These are phyloP conservation scores for Ditylenchus dipsaci DNA, from an alignment of 1,140 invertebrate genomes.

Conservation along the genomic window DNA sequence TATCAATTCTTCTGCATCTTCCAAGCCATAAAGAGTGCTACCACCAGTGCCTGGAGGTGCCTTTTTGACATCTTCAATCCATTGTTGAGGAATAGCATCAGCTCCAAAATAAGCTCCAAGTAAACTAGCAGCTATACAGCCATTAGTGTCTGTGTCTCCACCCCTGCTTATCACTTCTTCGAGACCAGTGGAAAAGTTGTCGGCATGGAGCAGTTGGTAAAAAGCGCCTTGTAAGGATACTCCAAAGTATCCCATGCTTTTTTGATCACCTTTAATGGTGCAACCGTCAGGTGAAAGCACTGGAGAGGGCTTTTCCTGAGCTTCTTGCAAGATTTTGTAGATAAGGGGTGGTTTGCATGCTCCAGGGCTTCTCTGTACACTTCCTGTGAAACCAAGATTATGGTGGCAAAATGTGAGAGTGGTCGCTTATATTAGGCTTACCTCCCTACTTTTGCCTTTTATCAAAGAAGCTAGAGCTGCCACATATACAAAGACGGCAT, in stretches of 20 bases:
- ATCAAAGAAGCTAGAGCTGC: constrained; percentile 15
- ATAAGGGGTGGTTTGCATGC: background rate
- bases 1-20: background rate
- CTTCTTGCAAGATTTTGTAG: background rate
- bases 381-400: background rate
- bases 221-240: constrained; percentile 31
- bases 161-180: constrained; percentile 15
- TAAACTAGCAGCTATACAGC: constrained; percentile 23
- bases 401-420: background rate
- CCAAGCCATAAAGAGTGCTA: background rate
- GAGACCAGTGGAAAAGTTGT: constrained; percentile 12
- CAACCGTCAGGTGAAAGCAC: constrained; percentile 19
- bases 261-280: constrained; percentile 22
- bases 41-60: constrained; percentile 8
- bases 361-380: constrained; percentile 11
- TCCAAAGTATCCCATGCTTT: constrained; percentile 28
- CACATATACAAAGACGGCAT: constrained; percentile 22
- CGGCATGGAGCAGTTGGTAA: constrained; percentile 27
- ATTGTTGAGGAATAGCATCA: constrained; percentile 27
- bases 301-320: constrained; percentile 13
- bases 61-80: constrained; percentile 25
- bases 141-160: constrained; percentile 38
- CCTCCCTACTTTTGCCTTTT: constrained; percentile 15
- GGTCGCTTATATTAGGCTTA: background rate
- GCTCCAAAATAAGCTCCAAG: constrained; percentile 30